Evolutionary conservation across 2,888 invertebrate genomes (phyloP).

Genomic region (Drosophila multiciliata): DNA sequence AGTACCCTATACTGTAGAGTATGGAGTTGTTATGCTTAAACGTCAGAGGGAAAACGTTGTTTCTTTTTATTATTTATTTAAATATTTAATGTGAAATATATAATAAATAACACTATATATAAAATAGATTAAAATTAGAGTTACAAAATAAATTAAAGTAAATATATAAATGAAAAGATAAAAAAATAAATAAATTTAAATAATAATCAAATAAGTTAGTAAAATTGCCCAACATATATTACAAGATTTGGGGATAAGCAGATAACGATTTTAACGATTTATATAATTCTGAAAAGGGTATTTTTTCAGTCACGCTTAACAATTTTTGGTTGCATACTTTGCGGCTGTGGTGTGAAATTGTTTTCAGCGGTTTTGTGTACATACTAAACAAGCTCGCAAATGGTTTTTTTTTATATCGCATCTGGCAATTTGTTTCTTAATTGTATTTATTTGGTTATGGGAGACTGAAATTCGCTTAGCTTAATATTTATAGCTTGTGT

Average conservation of each 20-base stretch:
- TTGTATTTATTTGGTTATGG: constrained; percentile 8
- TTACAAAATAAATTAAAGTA: neutral
- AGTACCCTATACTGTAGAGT: neutral
- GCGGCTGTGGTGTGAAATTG: constrained; percentile 51
- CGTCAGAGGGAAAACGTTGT: too few species aligned
- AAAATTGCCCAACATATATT: neutral
- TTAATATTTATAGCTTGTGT: constrained; percentile 11
- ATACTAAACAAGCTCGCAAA: constrained; percentile 56
- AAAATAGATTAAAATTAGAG: neutral
- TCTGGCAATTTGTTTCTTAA: constrained; percentile 22
- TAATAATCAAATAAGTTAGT: neutral
- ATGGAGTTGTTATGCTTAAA: neutral
- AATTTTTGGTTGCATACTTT: constrained; percentile 59
- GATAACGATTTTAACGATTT: neutral
- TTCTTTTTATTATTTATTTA: neutral
- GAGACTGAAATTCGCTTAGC: neutral
- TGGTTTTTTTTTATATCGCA: constrained; percentile 37
- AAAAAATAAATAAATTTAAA: neutral
- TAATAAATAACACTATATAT: neutral
- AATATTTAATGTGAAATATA: neutral
- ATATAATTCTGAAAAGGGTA: constrained; percentile 3
- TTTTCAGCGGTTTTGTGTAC: constrained; percentile 57
- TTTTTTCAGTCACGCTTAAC: neutral
- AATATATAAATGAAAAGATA: neutral
- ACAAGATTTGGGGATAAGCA: neutral